phyloP scores from a whole-genome alignment of 2,113 vertebrate genomes.

The Sarotherodon lohbergeri region DNA sequence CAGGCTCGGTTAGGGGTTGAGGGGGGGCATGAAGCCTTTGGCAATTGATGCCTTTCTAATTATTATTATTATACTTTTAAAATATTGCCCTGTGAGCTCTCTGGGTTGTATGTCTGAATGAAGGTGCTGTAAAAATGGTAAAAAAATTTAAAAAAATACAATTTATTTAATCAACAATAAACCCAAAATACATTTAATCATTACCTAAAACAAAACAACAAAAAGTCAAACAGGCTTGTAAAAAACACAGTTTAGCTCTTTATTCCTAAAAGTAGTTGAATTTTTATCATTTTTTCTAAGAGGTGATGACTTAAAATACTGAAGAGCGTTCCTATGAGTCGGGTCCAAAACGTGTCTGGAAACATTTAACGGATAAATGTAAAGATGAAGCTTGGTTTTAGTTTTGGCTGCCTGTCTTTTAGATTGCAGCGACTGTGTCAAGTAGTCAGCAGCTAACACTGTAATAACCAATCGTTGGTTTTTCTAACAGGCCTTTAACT shows the following conservation, averaged over 20 bases:
- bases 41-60: not conserved
- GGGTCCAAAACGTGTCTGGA: not conserved
- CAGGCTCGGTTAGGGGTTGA: too few species aligned
- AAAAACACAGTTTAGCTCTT: not conserved
- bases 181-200: not conserved
- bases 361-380: not conserved
- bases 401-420: not conserved
- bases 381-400: not conserved
- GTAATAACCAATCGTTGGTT: rapidly evolving
- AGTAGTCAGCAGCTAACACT: not conserved
- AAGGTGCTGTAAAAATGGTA: not conserved
- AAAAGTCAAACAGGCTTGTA: not conserved
- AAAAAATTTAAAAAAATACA: not conserved
- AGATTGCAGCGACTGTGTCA: too few species aligned
- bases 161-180: not conserved
- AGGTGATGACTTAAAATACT: not conserved
- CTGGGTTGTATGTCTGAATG: not conserved
- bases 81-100: not conserved
- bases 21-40: not conserved
- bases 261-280: not conserved
- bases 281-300: not conserved
- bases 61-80: not conserved
- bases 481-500: not conserved
- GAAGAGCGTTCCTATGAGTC: not conserved
- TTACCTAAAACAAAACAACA: not conserved